These are phyloP conservation scores for Ophraella communa DNA, from an alignment of 2,888 invertebrate species.

Conservation along the genomic window DNA sequence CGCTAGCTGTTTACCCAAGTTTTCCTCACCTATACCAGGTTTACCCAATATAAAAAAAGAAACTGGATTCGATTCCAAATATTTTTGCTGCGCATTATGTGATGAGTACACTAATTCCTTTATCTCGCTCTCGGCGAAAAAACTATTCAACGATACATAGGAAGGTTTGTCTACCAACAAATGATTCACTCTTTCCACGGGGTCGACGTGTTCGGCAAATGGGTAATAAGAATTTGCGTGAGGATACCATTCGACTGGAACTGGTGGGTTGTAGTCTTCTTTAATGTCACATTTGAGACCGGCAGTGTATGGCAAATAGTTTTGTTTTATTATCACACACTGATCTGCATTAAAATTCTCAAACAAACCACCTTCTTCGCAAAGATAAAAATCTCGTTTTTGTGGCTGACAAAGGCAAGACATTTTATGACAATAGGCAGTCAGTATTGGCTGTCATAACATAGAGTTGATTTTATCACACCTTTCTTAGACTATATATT, in stretches of 20 bases:
- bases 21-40: conserved; percentile 63
- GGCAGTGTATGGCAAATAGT: conserved; percentile 45
- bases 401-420: background rate
- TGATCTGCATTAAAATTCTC: conserved; percentile 45
- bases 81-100: conserved; percentile 62
- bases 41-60: conserved; percentile 69
- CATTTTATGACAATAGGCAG: background rate
- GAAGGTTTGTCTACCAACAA: conserved; percentile 43
- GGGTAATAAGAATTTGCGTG: conserved; percentile 59
- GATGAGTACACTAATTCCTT: background rate
- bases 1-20: conserved; percentile 65
- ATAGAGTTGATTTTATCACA: background rate
- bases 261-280: conserved; percentile 5
- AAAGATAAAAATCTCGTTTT: conserved; percentile 38
- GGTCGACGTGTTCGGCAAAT: conserved; percentile 59
- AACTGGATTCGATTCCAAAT: conserved; percentile 62
- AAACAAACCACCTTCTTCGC: conserved; percentile 28
- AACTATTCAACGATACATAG: conserved; percentile 27
- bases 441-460: background rate
- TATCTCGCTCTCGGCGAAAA: conserved; percentile 8
- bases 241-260: conserved; percentile 51
- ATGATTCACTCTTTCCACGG: conserved; percentile 55
- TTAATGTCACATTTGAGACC: conserved; percentile 39
- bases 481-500: too few species aligned
- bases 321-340: conserved; percentile 50